phyloP scores from a whole-genome alignment of 2,113 vertebrate genomes.

The Cinclus cinclus region DNA sequence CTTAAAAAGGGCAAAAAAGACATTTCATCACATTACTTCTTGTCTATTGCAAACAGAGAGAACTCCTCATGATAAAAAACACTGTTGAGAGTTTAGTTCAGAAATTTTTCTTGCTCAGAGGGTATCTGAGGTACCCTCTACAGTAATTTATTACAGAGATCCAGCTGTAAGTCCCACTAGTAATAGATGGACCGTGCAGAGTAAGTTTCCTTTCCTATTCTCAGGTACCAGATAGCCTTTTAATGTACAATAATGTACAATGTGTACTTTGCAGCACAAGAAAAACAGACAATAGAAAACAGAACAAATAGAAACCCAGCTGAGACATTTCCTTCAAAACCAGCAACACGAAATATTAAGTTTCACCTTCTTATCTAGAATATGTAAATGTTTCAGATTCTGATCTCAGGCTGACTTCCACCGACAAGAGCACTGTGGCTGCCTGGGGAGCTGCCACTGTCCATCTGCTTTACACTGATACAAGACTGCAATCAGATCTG shows the following conservation, averaged over 20 bases:
- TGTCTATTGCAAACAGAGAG: background rate
- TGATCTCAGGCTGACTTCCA: background rate
- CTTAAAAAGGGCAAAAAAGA: background rate
- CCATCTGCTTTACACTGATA: constrained; percentile 19
- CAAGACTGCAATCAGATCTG: background rate
- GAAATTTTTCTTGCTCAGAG: background rate
- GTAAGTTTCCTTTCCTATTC: background rate
- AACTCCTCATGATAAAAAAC: background rate
- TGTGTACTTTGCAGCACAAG: background rate
- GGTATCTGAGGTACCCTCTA: background rate
- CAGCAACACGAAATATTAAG: background rate
- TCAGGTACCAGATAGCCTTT: background rate
- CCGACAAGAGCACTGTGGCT: fast-evolving
- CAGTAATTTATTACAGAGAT: background rate
- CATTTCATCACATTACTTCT: background rate
- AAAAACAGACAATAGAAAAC: background rate
- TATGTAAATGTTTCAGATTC: constrained; percentile 7
- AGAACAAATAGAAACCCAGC: background rate
- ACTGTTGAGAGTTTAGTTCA: background rate
- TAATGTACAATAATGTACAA: background rate
- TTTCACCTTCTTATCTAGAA: constrained; percentile 18
- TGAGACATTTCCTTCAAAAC: constrained; percentile 7
- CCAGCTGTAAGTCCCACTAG: background rate
- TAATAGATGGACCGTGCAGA: background rate
- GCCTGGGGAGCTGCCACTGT: background rate